Percentiles rank a stretch among this genome's conserved stretches.
phyloP scores from a whole-genome alignment of 1,140 invertebrate species.

The Aradophagus sp. region DNA sequence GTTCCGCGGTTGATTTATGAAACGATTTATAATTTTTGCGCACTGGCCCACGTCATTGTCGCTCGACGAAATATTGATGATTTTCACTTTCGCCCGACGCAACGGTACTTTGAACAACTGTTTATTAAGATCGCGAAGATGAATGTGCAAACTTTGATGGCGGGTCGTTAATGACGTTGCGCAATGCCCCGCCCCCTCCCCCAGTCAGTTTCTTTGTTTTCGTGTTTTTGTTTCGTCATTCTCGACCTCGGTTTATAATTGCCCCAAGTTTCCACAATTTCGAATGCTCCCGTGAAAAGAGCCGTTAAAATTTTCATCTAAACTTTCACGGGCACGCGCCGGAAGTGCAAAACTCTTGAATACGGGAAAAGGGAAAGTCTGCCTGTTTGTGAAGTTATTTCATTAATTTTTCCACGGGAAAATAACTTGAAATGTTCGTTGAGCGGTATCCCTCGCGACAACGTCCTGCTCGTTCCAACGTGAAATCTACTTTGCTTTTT shows the following conservation, averaged over 20 bases:
- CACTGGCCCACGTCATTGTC: conserved; percentile 24
- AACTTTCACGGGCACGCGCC: conserved; percentile 31
- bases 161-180: too few relatives aligned
- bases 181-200: too few relatives aligned
- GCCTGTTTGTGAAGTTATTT: conserved; percentile 5
- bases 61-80: conserved; percentile 12
- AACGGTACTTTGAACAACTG: conserved; percentile 22
- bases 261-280: conserved; percentile 27
- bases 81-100: neutral
- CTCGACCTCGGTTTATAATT: conserved; percentile 35
- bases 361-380: conserved; percentile 2
- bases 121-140: conserved; percentile 46
- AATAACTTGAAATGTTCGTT: too few relatives aligned
- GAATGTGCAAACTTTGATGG: conserved; percentile 38
- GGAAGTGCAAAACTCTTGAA: conserved; percentile 14
- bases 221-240: conserved; percentile 12
- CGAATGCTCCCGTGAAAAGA: conserved; percentile 17
- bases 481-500: too few relatives aligned
- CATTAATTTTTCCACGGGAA: too few relatives aligned
- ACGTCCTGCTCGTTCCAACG: too few relatives aligned
- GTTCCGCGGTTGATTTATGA: conserved; percentile 20
- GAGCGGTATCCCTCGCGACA: too few relatives aligned
- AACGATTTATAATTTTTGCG: conserved; percentile 31
- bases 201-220: conserved; percentile 22
- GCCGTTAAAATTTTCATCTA: conserved; percentile 37